Conservation (phyloP, 2,888 invertebrate species). For the Trissonchulus latispiculum region DNA sequence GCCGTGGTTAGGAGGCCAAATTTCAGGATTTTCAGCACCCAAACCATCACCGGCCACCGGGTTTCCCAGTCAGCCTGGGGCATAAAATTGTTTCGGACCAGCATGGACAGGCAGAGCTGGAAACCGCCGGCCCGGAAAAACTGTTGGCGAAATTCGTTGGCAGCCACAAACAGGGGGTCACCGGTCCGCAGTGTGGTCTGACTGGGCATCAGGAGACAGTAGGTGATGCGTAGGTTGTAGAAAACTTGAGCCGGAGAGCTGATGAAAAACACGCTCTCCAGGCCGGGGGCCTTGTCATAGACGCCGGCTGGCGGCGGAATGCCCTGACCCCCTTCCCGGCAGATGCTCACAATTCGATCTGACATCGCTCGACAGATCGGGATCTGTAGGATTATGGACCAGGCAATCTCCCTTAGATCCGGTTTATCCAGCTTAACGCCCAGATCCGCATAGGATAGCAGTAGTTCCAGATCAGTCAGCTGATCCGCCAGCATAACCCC, state of each 20-base stretch:
- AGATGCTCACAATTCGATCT: background rate
- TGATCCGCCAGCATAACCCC: background rate
- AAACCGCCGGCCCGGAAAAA: constrained; percentile 41
- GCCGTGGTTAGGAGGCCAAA: background rate
- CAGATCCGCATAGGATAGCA: constrained; percentile 67
- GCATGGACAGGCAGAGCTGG: constrained; percentile 57
- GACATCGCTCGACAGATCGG: constrained; percentile 55
- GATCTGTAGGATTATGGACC: constrained; percentile 65
- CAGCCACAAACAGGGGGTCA: constrained; percentile 58
- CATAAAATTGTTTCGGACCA: constrained; percentile 73
- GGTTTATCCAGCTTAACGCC: constrained; percentile 70
- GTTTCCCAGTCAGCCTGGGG: constrained; percentile 65
- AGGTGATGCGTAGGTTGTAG: constrained; percentile 62
- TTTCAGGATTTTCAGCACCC: constrained; percentile 6
- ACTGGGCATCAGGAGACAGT: constrained; percentile 83
- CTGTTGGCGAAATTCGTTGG: constrained; percentile 55
- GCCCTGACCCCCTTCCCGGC: background rate
- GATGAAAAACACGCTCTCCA: constrained; percentile 54
- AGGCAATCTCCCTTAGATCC: constrained; percentile 69
- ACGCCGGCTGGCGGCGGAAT: constrained; percentile 29
- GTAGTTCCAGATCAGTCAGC: constrained; percentile 36
- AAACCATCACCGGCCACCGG: background rate
- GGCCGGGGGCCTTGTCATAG: constrained; percentile 46
- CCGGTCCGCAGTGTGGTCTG: constrained; percentile 54
- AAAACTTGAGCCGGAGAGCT: constrained; percentile 61